Evolutionary conservation across 2,888 invertebrate genomes (phyloP), one percentile per base, ranked within the genome.

Genomic region (Amphimallon solstitiale): DNA sequence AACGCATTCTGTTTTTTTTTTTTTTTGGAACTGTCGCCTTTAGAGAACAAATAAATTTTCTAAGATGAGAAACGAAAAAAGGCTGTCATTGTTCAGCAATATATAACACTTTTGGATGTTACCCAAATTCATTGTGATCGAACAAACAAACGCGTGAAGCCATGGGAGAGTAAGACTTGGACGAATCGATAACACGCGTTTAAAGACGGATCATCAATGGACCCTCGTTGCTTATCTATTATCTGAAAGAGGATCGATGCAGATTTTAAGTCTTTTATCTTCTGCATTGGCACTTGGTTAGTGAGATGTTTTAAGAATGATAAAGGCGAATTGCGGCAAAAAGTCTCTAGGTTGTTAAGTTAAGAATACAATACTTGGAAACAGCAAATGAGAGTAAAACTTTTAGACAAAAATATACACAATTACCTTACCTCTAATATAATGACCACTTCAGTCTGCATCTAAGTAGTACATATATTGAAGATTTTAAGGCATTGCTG

Each of bases 41-140:
- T 49, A 21, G 48, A 23, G 48, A 49, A 49, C 48, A 49, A 49
- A 49, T 49, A 49, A 49, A 49, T 49, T 49, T 14, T 43, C 10
- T 14, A 14, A 12, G 48, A 29, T 29, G 48, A 49, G 23, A 49
- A 45, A 45, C 17, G 45, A 19, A 21, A 19, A 54, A 34, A 15
- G 38, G 38, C 15, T 38, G 56, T 59, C 56, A 43, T 43, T 59
- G 56, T 29, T 34, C 56, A 15, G 29, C 56, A 15, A 59, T 45
- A 59, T 59, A 59, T 59, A 59, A 59, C 56, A 59, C 43, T 59
- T 29, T 43, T 43, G 56, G 56, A 59, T 43, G 40, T 59, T 59
- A 59, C 43, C 56, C 56, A 59, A 59, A 59, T 59, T 43, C 21
- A 59, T 59, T 59, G 56, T 59, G 43, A 43, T 59, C 43, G 23